Base-by-base conservation (phyloP, 2,888 invertebrate species). In the Therioaphis trifolii region DNA sequence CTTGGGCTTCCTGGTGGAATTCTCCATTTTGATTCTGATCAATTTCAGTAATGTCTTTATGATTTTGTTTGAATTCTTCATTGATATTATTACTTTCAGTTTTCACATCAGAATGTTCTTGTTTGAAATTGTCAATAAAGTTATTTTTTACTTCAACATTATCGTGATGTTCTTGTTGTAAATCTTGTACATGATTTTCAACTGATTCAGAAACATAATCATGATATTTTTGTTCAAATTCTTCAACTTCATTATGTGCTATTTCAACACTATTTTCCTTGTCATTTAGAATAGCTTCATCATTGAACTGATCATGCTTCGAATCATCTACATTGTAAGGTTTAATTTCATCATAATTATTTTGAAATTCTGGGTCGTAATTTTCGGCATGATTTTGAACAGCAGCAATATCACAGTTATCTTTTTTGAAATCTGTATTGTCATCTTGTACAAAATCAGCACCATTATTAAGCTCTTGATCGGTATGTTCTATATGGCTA, bases 61-160 rank as follows among this genome's bases (percentile, higher is more conserved):
- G 27, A n/a, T 68, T 35, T 55, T 40, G 68, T 69, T 69, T 69
- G 12, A 55, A 27, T 55, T 55, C n/a, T 40, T 78, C 40, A n/a
- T n/a, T n/a, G 52, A 68, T 5, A 40, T 24, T 5, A 52, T 52
- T 78, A 5, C 52, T 35, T 68, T 69, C 24, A 15, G 9, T 29
- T 11, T 2, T 46, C 18, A 68, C 66, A 68, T n/a, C 35, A 24
- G 18, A 11, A 18, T 52, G 12, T 52, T 75, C 58, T 24, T 63
- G 46, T 49, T 76, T 49, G 15, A 78, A 55, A 40, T n/a, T 21
- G 24, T 68, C 40, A 18, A n/a, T 15, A 24, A 24, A 2, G 24
- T 27, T 55, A 1, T 68, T 35, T 40, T 24, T 7, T 11, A n/a
- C 18, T 40, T 21, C 35, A n/a, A 4, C 21, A 21, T 24, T 0